A percentile compares a stretch with the other conserved stretches of the same genome.
Evolutionary conservation across 2,888 invertebrate genomes (phyloP).

Genomic region (Flexamia atlantica): DNA sequence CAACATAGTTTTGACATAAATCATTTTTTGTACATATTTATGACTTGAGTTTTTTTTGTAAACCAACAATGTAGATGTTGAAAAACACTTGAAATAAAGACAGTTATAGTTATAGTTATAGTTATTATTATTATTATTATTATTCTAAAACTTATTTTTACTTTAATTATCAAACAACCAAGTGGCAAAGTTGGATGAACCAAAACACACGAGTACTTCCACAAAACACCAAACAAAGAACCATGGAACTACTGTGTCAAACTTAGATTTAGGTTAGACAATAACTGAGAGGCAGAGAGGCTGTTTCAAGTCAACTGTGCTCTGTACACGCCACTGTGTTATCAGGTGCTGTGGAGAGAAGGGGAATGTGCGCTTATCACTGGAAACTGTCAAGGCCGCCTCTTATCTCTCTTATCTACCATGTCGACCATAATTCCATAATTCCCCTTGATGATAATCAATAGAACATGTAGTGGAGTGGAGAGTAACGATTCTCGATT

Average conservation of each 20-base stretch:
- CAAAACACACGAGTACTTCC: background rate
- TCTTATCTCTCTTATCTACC: background rate
- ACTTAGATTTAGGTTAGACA: background rate
- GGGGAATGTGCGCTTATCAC: conserved; percentile 22
- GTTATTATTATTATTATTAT: background rate
- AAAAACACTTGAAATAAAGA: too few species aligned
- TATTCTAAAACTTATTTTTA: too few species aligned
- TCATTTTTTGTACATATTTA: too few species aligned
- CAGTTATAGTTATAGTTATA: too few species aligned
- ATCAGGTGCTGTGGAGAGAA: background rate
- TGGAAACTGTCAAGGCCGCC: conserved; percentile 4
- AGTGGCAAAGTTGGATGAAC: background rate
- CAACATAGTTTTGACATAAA: too few species aligned
- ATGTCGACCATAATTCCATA: too few species aligned
- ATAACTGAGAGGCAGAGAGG: background rate
- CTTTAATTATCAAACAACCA: background rate
- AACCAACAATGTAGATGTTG: too few species aligned
- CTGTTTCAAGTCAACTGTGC: background rate
- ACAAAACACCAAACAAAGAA: background rate
- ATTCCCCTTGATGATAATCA: too few species aligned
- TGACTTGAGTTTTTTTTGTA: too few species aligned
- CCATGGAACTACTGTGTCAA: conserved; percentile 5
- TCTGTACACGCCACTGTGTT: background rate
- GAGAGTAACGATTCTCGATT: too few species aligned
- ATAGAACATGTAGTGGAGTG: too few species aligned